These are phyloP conservation scores for Cataglyphis altisquamis DNA, from an alignment of 2,888 invertebrate species.

Conservation along the genomic window DNA sequence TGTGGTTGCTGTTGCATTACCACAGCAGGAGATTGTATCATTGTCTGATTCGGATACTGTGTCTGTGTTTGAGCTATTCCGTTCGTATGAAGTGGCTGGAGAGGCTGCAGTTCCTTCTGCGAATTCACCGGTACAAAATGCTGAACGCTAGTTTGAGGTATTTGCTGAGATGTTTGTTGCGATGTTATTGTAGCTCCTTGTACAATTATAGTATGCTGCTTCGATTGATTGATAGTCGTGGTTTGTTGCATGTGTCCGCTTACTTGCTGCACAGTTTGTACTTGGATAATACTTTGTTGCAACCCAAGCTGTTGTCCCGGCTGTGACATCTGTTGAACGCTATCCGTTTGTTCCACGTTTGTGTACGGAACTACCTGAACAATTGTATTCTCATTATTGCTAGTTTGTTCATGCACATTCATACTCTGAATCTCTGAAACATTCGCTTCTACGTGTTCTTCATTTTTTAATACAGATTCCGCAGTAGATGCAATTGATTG, in stretches of 20 bases:
- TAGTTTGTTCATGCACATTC: slow-evolving; percentile 49
- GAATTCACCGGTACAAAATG: slow-evolving; percentile 53
- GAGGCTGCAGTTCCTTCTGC: slow-evolving; percentile 71
- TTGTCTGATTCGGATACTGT: slow-evolving; percentile 73
- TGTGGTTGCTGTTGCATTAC: slow-evolving; percentile 67
- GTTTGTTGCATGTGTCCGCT: slow-evolving; percentile 60
- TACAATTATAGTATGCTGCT: slow-evolving; percentile 71
- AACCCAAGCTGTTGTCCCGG: slow-evolving; percentile 57
- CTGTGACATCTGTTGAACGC: slow-evolving; percentile 62
- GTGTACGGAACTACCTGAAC: slow-evolving; percentile 52
- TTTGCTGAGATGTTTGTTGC: slow-evolving; percentile 68
- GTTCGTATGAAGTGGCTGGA: slow-evolving; percentile 57
- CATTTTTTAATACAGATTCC: slow-evolving; percentile 59
- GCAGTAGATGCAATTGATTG: slow-evolving; percentile 28
- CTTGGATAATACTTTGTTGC: slow-evolving; percentile 69
- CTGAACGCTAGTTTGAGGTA: slow-evolving; percentile 61
- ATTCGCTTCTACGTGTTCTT: slow-evolving; percentile 58
- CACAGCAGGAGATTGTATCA: slow-evolving; percentile 65
- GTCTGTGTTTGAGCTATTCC: slow-evolving; percentile 58
- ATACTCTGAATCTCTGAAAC: slow-evolving; percentile 57
- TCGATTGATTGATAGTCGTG: slow-evolving; percentile 66
- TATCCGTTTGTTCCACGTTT: slow-evolving; percentile 65
- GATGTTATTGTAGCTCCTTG: slow-evolving; percentile 59
- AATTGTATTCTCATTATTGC: slow-evolving; percentile 40
- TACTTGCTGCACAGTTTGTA: slow-evolving; percentile 63